Percentiles rank a stretch among this genome's conserved stretches.
phyloP scores from a whole-genome alignment of 2,888 invertebrate genomes.

The Catotricha subobsoleta region DNA sequence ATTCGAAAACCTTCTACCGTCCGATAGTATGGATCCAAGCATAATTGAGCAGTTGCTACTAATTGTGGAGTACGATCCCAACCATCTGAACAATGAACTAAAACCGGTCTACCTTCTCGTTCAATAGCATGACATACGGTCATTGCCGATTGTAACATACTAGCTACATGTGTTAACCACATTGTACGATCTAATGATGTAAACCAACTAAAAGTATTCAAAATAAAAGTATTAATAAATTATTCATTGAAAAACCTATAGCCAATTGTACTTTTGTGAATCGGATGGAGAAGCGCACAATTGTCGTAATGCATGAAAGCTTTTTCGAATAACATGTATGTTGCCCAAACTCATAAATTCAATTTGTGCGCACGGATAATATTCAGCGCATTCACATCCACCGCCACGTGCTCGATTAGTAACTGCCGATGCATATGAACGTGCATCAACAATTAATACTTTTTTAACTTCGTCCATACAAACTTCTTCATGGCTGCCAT shows the following conservation, averaged over 20 bases:
- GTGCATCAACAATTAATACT: conserved; percentile 84
- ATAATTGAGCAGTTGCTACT: conserved; percentile 75
- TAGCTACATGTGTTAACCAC: conserved; percentile 82
- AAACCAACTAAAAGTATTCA: conserved; percentile 52
- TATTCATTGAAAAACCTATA: not conserved
- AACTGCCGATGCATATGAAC: conserved; percentile 90
- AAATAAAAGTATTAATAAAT: conserved; percentile 12
- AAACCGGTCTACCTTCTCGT: conserved; percentile 66
- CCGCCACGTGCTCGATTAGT: conserved; percentile 94
- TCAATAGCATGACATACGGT: conserved; percentile 66
- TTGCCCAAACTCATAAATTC: conserved; percentile 96
- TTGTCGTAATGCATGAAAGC: conserved; percentile 72
- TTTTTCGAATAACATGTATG: conserved; percentile 86
- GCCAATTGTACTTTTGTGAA: conserved; percentile 47
- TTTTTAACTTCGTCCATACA: conserved; percentile 33
- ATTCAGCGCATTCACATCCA: conserved; percentile 89
- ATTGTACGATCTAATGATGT: conserved; percentile 73
- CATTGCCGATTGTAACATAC: conserved; percentile 62
- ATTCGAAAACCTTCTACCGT: conserved; percentile 86
- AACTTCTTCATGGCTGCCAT: conserved; percentile 27
- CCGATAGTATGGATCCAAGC: conserved; percentile 87
- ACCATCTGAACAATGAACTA: conserved; percentile 97
- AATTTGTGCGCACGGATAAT: conserved; percentile 88
- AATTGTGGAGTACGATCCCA: conserved; percentile 99
- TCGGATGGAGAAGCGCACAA: conserved; percentile 63